Base-by-base conservation (phyloP, 1,140 invertebrate genomes). In the Chironomus tepperi region DNA sequence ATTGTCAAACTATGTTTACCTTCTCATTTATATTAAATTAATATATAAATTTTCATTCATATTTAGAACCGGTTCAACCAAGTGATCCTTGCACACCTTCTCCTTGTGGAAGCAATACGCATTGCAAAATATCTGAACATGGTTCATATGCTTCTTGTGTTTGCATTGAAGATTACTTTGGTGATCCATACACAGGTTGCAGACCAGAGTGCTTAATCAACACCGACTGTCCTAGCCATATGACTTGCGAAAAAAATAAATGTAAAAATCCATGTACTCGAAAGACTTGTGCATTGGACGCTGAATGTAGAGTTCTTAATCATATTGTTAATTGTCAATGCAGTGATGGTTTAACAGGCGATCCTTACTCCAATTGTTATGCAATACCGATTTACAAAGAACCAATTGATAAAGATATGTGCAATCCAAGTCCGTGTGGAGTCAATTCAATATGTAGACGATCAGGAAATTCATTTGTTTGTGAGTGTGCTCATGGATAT, bases 281-380 rank as follows among this genome's bases (percentile, higher is more conserved):
- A 74, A 12, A 57, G n/a, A 89, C 90, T 43, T 94, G 92, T 80
- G 92, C 91, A n/a, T 86, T 89, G 74, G 93, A 94, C 82, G 91
- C 93, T 8, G 83, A 91, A 76, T 96, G 94, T 81, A 89, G 91
- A 77, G 90, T 94, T 1, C 87, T 93, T 16, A 91, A 93, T 79
- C 93, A 96, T 80, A 92, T 92, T 77, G 91, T 93, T 0, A 87
- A 89, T 7, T 95, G 93, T 78, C 91, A 89, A 6, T 95, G 93
- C 81, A 84, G 87, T 43, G 79, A 86, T 75, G 90, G 90, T 73
- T 91, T 88, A 77, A 89, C 89, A 16, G 93, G 93, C 24, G 91
- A 93, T 88, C 92, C 93, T 73, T 93, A 94, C 77, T 87, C 88
- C 2, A 85, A 85, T 64, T 94, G 92, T 78, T 85, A 64, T 5